Evolutionary conservation across 1,140 invertebrate genomes (phyloP), one percentile per base, ranked within the genome.

Genomic region (Phthorimaea operculella): DNA sequence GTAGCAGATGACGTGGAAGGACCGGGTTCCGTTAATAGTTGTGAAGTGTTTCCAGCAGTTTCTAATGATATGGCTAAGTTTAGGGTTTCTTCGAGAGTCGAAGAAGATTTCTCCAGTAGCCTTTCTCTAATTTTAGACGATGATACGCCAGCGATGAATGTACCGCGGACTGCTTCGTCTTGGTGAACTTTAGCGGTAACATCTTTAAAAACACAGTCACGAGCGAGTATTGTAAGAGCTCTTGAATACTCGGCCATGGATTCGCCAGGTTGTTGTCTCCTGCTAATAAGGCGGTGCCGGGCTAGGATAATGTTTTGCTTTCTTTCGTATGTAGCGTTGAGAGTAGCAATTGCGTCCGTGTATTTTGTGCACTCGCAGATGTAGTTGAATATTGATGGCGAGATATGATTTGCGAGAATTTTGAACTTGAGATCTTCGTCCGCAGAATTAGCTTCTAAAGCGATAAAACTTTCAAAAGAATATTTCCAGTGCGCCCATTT

Each of bases 91-190:
- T 62, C 57, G 42, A 60, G 49, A 11, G 16, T 52, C 15, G 58
- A 10, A 11, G 39, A 55, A 4, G 48, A 21, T n/a, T 57, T 59
- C 53, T 62, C 59, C 34, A 65, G 14, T 15, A 62, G 51, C 18
- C 59, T 53, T 36, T 61, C 42, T 34, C 59, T 42, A 3, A 65
- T 59, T 18, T 53, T 62, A 12, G 48, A 11, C 10, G 52, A 58
- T 11, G 16, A 39, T 28, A 65, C 55, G 1, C 63, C 59, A 14
- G 58, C 42, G 17, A 65, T 62, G 33, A 65, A 65, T 5, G 63
- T 54, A 28, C 55, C 57, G 7, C 63, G 45, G 4, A 65, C 47
- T 12, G 7, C 18, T 4, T 65, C 57, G 10, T 45, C 48, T 36
- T 49, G 28, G 15, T 62, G 45, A 50, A 36, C 52, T n/a, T 62